These are phyloP conservation scores for Lampris incognitus DNA, from an alignment of 2,113 vertebrate species.

Conservation along the genomic window DNA sequence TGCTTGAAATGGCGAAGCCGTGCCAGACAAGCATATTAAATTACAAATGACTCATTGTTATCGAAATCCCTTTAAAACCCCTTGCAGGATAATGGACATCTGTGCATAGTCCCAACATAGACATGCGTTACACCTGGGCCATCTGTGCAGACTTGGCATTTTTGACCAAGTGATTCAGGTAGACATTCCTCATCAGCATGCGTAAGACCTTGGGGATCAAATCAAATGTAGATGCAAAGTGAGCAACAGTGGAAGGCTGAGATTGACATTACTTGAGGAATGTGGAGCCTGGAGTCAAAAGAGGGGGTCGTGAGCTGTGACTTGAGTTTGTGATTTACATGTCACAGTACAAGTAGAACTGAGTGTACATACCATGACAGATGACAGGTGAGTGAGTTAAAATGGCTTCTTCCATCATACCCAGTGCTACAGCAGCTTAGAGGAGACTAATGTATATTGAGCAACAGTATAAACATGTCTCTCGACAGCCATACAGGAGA, in stretches of 20 bases:
- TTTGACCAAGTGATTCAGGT: not conserved
- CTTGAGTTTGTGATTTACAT: not conserved
- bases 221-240: conserved; percentile 34
- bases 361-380: not conserved
- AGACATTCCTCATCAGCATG: conserved; percentile 36
- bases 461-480: conserved; percentile 8
- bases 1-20: not conserved
- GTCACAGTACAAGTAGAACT: conserved; percentile 1
- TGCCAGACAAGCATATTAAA: not conserved
- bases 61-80: not conserved
- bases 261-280: conserved; percentile 29
- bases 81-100: not conserved
- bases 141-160: not conserved
- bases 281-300: conserved; percentile 19
- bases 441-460: not conserved
- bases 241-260: conserved; percentile 28
- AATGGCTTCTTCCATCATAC: not conserved
- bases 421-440: conserved; percentile 14
- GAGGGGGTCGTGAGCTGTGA: not conserved
- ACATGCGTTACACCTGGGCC: not conserved
- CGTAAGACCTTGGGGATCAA: conserved; percentile 29
- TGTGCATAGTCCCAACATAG: not conserved
- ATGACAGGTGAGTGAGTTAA: conserved; percentile 16
- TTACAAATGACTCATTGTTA: not conserved
- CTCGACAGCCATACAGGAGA: not conserved